phyloP scores from a whole-genome alignment of 1,140 invertebrate genomes.

The Heliconius eleuchia region DNA sequence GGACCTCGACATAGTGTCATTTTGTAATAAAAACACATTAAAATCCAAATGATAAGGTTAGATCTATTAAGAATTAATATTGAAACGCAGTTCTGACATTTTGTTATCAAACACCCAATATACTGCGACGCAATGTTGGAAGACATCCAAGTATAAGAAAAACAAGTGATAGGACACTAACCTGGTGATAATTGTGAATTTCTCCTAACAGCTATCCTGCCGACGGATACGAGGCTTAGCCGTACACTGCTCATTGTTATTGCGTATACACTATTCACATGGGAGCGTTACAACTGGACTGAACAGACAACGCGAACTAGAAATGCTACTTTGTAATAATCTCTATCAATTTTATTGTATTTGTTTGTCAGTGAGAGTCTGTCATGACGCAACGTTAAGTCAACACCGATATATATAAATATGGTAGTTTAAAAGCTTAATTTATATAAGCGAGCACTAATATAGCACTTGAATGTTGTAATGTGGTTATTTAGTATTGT shows the following conservation, averaged over 20 bases:
- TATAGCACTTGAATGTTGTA: constrained; percentile 68
- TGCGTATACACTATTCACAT: constrained; percentile 11
- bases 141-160: constrained; percentile 53
- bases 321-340: constrained; percentile 59
- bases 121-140: constrained; percentile 63
- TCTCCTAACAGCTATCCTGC: constrained; percentile 71
- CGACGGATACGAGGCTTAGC: constrained; percentile 71
- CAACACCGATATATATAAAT: constrained; percentile 68
- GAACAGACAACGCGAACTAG: constrained; percentile 63
- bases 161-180: constrained; percentile 62
- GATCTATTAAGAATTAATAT: not conserved
- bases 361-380: constrained; percentile 78
- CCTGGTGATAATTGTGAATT: constrained; percentile 73
- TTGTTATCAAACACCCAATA: constrained; percentile 69
- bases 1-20: not conserved
- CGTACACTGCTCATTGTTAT: constrained; percentile 73
- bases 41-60: not conserved
- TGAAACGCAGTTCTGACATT: constrained; percentile 48
- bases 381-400: constrained; percentile 80
- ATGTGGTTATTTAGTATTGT: constrained; percentile 64
- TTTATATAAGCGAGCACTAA: constrained; percentile 43
- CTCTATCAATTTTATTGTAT: constrained; percentile 74
- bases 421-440: constrained; percentile 14
- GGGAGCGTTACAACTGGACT: constrained; percentile 41
- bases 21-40: constrained; percentile 3